These are phyloP conservation scores for Columba livia DNA, from an alignment of 2,113 vertebrate genomes.

Conservation along the genomic window DNA sequence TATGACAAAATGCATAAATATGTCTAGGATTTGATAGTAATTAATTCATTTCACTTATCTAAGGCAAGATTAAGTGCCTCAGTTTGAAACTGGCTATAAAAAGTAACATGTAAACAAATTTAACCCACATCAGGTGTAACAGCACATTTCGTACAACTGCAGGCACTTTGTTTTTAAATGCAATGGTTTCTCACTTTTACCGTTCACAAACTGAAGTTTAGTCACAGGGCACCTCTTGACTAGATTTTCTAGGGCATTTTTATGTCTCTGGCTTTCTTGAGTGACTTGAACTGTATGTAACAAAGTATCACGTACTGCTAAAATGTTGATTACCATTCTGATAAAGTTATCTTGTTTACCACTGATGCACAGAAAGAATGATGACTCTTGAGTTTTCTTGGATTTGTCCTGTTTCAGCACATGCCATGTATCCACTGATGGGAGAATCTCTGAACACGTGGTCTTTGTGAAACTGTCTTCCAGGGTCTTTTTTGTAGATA, in stretches of 20 bases:
- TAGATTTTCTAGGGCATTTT: not conserved
- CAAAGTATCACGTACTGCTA: not conserved
- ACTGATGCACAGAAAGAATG: accelerated
- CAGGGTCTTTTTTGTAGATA: not conserved
- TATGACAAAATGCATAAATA: slow-evolving; percentile 53
- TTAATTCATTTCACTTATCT: slow-evolving; percentile 41
- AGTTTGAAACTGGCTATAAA: slow-evolving; percentile 27
- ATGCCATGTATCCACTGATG: not conserved
- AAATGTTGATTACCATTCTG: not conserved
- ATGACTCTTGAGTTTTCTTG: not conserved
- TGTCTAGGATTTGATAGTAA: slow-evolving; percentile 23
- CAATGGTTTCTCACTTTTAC: slow-evolving; percentile 13
- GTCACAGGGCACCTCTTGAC: not conserved
- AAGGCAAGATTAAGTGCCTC: slow-evolving; percentile 1
- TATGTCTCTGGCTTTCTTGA: not conserved
- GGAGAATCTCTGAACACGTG: not conserved
- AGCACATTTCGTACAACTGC: not conserved
- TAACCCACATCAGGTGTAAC: not conserved
- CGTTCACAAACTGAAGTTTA: not conserved
- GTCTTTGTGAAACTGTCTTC: not conserved
- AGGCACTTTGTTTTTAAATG: not conserved
- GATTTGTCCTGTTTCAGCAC: not conserved
- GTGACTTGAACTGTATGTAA: not conserved
- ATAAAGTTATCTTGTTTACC: not conserved
- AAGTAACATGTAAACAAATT: slow-evolving; percentile 35